These are phyloP conservation scores for Diplazon laetatorius DNA, from an alignment of 2,888 invertebrate species.

Conservation along the genomic window DNA sequence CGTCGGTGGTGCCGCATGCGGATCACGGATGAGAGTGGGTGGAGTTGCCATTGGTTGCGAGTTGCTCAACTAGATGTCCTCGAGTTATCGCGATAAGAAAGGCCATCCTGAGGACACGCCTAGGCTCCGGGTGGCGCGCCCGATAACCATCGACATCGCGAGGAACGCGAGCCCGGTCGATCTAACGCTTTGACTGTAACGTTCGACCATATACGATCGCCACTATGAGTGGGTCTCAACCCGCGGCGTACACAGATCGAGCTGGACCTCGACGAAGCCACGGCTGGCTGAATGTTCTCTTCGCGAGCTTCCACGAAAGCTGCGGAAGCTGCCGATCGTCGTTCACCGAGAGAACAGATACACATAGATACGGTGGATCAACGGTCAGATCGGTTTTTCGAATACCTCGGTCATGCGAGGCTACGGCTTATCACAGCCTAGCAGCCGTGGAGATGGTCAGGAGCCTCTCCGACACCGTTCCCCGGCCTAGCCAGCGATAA, in stretches of 20 bases:
- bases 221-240: constrained; percentile 4
- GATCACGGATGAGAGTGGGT: constrained; percentile 79
- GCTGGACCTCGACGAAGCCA: constrained; percentile 31
- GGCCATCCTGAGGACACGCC: constrained; percentile 81
- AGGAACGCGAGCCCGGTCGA: constrained; percentile 51
- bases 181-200: constrained; percentile 19
- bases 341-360: background rate
- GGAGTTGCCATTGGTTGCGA: constrained; percentile 74
- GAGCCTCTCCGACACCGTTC: constrained; percentile 26
- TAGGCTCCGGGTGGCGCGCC: constrained; percentile 69
- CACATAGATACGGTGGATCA: constrained; percentile 9
- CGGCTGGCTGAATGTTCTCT: constrained; percentile 31
- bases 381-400: constrained; percentile 50
- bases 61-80: constrained; percentile 81
- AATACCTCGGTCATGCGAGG: constrained; percentile 41
- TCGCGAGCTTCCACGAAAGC: constrained; percentile 38
- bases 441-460: constrained; percentile 39
- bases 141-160: constrained; percentile 69
- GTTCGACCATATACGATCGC: background rate
- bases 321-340: background rate
- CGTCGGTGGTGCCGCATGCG: constrained; percentile 67
- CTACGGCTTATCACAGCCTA: constrained; percentile 59
- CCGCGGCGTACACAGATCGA: constrained; percentile 27
- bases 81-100: constrained; percentile 81
- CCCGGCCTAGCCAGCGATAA: constrained; percentile 60